A percentile compares a stretch with the other conserved stretches of the same genome.
These are phyloP conservation scores for Geococcyx californianus DNA, from an alignment of 2,113 vertebrate genomes.

Conservation along the genomic window DNA sequence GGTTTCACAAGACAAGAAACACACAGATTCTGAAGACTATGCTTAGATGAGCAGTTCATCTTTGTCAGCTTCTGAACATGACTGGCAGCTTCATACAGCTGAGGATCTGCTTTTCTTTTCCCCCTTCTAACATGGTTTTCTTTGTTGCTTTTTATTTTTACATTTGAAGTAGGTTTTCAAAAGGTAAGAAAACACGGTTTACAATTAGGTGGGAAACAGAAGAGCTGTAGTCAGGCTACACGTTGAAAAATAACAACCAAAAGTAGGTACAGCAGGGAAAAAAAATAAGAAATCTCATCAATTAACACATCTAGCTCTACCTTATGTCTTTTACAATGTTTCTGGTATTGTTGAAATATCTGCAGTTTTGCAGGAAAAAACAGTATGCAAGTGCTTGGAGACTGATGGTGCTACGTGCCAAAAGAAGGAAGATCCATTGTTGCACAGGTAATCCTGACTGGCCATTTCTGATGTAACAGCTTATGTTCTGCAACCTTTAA, in stretches of 20 bases:
- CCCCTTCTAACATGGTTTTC: not conserved
- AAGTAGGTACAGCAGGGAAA: not conserved
- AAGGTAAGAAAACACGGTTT: not conserved
- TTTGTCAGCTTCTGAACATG: constrained; percentile 4
- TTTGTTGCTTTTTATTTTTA: not conserved
- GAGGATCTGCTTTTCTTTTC: not conserved
- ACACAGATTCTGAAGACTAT: not conserved
- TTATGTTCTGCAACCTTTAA: not conserved
- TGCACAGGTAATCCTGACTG: not conserved
- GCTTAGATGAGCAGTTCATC: not conserved
- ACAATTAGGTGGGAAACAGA: not conserved
- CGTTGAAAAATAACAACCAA: not conserved
- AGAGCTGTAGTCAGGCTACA: not conserved
- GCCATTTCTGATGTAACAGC: not conserved
- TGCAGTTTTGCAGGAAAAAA: not conserved
- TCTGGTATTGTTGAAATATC: not conserved
- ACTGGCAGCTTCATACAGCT: not conserved
- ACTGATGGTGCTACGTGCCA: fast-evolving
- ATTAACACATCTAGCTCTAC: not conserved
- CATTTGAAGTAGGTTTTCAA: constrained; percentile 23
- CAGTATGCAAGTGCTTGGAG: not conserved
- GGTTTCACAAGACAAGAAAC: not conserved
- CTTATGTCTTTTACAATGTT: not conserved
- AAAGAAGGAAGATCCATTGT: not conserved
- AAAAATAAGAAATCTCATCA: not conserved